These are phyloP conservation scores for Prunella fulvescens DNA, from an alignment of 2,113 vertebrate species.

Conservation along the genomic window DNA sequence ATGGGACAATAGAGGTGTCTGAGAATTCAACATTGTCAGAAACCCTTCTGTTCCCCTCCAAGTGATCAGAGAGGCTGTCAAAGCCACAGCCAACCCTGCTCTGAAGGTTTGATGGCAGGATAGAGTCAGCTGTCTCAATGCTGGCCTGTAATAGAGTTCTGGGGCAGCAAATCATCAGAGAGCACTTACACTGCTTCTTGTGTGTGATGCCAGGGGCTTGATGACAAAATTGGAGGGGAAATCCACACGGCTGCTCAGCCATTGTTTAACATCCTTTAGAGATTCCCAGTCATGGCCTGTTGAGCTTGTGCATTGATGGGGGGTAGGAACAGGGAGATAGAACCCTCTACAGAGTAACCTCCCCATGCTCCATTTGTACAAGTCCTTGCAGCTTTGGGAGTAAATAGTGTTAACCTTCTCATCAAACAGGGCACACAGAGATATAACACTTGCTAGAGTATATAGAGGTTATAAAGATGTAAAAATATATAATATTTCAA, in stretches of 20 bases:
- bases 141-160: neutral
- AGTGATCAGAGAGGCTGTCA: neutral
- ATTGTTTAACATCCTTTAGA: neutral
- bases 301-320: accelerated
- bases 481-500: neutral
- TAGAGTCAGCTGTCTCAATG: neutral
- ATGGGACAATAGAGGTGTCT: neutral
- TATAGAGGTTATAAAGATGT: neutral
- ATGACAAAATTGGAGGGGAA: neutral
- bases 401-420: neutral
- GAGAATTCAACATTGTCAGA: neutral
- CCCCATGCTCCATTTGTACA: neutral
- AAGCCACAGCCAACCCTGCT: neutral
- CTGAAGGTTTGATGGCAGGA: neutral
- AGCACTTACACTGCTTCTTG: neutral
- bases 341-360: neutral
- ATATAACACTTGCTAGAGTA: too few relatives aligned
- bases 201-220: neutral
- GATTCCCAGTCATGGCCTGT: neutral
- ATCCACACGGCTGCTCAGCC: neutral
- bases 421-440: neutral
- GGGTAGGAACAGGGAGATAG: neutral
- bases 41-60: neutral
- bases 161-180: neutral
- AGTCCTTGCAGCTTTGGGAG: neutral